Percentiles rank a stretch among this genome's conserved stretches.
Evolutionary conservation across 2,113 vertebrate genomes (phyloP).

Genomic region (Merops nubicus): DNA sequence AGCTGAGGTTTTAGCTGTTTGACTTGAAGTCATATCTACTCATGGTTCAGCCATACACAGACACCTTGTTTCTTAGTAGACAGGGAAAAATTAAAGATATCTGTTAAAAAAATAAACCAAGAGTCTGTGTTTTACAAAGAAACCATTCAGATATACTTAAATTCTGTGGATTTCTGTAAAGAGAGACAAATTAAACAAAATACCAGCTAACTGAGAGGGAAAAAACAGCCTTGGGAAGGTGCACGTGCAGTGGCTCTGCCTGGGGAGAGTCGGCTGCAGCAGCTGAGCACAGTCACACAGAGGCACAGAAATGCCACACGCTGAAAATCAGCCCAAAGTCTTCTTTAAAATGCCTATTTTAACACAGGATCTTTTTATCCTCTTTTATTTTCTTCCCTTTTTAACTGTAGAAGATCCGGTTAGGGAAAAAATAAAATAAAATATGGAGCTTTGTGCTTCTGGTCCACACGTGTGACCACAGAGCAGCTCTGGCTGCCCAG

Average conservation of each 20-base stretch:
- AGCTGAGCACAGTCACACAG: background rate
- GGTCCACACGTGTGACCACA: rapidly evolving
- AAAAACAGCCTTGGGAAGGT: background rate
- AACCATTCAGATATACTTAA: background rate
- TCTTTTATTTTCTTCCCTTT: background rate
- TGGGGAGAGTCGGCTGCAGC: rapidly evolving
- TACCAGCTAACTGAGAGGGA: background rate
- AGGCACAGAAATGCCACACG: background rate
- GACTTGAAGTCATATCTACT: background rate
- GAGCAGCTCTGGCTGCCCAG: background rate
- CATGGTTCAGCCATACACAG: background rate
- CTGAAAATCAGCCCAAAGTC: background rate
- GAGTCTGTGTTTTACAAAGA: background rate
- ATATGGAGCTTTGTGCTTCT: background rate
- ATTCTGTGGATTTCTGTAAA: background rate
- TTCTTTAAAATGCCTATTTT: background rate
- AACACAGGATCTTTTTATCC: background rate
- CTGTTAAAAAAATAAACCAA: background rate
- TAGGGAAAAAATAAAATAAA: rapidly evolving
- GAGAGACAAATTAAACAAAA: background rate
- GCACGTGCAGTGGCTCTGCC: background rate
- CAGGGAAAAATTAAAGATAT: background rate
- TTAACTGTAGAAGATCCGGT: background rate
- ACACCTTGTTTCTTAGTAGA: no score
- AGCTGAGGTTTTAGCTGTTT: background rate